Conservation (phyloP, 2,113 vertebrate species). For the Ammodramus savannarum region DNA sequence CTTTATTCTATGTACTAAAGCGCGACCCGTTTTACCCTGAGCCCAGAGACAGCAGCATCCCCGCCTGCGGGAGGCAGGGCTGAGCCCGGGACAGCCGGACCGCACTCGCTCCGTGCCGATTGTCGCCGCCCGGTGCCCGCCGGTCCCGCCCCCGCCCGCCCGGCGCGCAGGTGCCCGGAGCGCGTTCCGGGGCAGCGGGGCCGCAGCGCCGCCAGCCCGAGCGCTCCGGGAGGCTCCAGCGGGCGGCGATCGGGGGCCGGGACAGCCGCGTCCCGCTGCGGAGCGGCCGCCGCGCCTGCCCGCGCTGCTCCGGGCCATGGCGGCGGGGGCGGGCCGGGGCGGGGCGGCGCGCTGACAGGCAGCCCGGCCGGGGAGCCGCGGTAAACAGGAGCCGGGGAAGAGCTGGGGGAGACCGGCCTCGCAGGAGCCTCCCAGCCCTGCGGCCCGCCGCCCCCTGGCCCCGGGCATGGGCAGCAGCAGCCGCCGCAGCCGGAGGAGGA, state of each 20-base stretch:
- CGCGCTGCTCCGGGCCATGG: neutral
- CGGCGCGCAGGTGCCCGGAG: neutral
- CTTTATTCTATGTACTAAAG: neutral
- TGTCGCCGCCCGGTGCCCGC: accelerated
- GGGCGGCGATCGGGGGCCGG: no score
- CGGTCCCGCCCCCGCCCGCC: no score
- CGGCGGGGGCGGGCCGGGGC: no score
- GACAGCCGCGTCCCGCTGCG: neutral
- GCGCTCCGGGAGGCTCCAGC: neutral
- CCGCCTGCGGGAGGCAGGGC: neutral
- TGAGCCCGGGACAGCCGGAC: accelerated
- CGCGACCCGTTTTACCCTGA: accelerated
- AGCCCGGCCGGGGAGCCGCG: no score
- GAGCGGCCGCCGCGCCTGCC: neutral
- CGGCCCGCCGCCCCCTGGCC: no score
- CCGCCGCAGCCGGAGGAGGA: no score
- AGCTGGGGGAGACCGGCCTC: no score
- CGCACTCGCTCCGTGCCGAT: accelerated
- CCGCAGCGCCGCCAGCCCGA: neutral
- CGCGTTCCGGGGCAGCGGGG: no score
- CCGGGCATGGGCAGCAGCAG: no score
- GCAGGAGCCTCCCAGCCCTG: no score
- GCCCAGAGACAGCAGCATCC: accelerated
- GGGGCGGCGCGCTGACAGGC: no score
- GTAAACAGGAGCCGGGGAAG: no score